A percentile compares a stretch with the other conserved stretches of the same genome.
Conservation (phyloP, 2,797 vertebrate genomes). For the Rhodeus uyekii region DNA sequence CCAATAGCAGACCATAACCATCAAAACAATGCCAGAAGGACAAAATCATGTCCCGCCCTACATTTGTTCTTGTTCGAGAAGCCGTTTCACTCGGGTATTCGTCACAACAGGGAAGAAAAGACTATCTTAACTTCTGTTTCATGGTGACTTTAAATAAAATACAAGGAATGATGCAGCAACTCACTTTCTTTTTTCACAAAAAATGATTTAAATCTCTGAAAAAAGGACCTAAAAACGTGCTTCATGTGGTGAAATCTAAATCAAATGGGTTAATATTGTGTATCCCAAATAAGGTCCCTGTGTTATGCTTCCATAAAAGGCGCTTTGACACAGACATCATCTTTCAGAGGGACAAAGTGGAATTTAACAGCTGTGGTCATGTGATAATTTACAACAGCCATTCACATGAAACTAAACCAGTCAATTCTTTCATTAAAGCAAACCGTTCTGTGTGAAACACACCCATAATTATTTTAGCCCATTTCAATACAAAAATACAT, state of each 20-base stretch:
- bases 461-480: not conserved
- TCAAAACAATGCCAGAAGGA: too few species aligned
- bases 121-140: too few species aligned
- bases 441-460: not conserved
- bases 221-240: not conserved
- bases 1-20: not conserved
- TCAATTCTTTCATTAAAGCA: not conserved
- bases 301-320: conserved; percentile 13
- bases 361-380: not conserved
- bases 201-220: not conserved
- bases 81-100: too few species aligned
- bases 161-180: not conserved
- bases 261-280: not conserved
- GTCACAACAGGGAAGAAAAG: too few species aligned
- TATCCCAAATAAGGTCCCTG: not conserved
- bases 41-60: too few species aligned
- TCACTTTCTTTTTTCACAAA: not conserved
- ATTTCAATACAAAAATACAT: not conserved
- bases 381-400: conserved; percentile 14
- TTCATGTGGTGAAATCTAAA: not conserved
- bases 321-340: not conserved
- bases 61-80: too few species aligned
- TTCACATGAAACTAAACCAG: not conserved
- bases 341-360: not conserved
- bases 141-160: not conserved